These are phyloP conservation scores for Mesembrinibis cayennensis DNA, from an alignment of 2,113 vertebrate genomes.

Conservation along the genomic window DNA sequence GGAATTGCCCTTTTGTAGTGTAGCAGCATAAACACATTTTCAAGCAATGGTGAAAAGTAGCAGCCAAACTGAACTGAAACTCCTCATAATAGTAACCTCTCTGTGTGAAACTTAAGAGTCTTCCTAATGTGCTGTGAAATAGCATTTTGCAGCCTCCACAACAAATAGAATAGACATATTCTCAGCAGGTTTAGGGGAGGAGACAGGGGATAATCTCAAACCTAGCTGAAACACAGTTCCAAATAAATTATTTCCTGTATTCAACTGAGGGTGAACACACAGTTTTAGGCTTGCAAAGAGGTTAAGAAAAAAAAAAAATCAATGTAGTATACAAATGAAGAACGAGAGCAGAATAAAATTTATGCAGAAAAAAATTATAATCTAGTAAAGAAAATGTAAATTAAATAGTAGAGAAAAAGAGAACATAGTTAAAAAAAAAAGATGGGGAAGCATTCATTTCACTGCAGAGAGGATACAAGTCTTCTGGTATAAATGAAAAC, in stretches of 20 bases:
- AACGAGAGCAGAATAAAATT: not conserved
- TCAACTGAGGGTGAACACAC: not conserved
- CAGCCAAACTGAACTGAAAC: not conserved
- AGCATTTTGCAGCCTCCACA: not conserved
- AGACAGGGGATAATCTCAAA: not conserved
- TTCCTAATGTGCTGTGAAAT: not conserved
- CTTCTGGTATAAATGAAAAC: not conserved
- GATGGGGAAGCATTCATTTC: not conserved
- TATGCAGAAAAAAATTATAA: not conserved
- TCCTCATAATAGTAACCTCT: not conserved
- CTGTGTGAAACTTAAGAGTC: not conserved
- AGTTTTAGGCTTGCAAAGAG: not conserved
- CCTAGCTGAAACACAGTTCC: not conserved
- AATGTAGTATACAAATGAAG: not conserved
- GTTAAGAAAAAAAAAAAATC: not conserved
- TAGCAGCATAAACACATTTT: not conserved
- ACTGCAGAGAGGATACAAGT: not conserved
- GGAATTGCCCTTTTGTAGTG: not conserved
- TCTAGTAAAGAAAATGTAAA: not conserved
- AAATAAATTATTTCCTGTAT: not conserved
- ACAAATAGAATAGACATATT: not conserved
- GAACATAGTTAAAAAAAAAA: not conserved
- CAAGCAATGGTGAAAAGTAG: not conserved
- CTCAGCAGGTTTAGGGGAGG: not conserved
- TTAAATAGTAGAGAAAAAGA: not conserved